Evolutionary conservation across 1,140 invertebrate genomes (phyloP).

Genomic region (Mya arenaria): DNA sequence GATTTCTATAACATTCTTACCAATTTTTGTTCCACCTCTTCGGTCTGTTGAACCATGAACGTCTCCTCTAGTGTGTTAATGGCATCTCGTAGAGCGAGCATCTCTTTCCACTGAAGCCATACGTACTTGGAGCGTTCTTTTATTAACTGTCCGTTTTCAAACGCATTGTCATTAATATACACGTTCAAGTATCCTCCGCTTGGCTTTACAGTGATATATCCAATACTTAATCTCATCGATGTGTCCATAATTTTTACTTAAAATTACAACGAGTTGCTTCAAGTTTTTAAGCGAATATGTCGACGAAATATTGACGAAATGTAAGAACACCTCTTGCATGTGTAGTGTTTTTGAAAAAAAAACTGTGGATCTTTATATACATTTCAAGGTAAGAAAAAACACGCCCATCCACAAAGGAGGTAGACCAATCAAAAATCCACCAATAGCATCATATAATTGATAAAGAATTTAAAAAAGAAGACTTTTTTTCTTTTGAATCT

Average conservation of each 20-base stretch:
- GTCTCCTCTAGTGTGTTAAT: conserved; percentile 17
- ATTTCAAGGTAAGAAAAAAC: too few relatives aligned
- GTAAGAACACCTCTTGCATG: too few relatives aligned
- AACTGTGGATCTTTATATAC: too few relatives aligned
- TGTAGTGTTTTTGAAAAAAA: too few relatives aligned
- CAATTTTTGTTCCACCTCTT: too few relatives aligned
- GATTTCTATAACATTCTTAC: too few relatives aligned
- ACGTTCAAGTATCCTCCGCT: not conserved
- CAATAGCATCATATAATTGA: too few relatives aligned
- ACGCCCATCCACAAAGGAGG: too few relatives aligned
- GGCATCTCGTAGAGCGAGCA: conserved; percentile 4
- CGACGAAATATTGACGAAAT: not conserved
- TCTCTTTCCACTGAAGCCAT: conserved; percentile 14
- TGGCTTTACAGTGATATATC: not conserved
- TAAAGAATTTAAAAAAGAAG: too few relatives aligned
- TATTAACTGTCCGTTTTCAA: conserved; percentile 14
- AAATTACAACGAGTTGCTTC: not conserved
- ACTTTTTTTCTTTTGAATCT: too few relatives aligned
- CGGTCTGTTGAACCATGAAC: not conserved
- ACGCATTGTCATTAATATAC: conserved; percentile 18
- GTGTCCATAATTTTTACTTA: not conserved
- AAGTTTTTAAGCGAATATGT: not conserved
- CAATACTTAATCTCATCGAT: conserved; percentile 4
- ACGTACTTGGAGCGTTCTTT: not conserved
- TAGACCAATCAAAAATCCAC: too few relatives aligned